Percentiles rank a stretch among this genome's conserved stretches.
Evolutionary conservation across 2,113 vertebrate genomes (phyloP).

Genomic region (Lepus americanus): DNA sequence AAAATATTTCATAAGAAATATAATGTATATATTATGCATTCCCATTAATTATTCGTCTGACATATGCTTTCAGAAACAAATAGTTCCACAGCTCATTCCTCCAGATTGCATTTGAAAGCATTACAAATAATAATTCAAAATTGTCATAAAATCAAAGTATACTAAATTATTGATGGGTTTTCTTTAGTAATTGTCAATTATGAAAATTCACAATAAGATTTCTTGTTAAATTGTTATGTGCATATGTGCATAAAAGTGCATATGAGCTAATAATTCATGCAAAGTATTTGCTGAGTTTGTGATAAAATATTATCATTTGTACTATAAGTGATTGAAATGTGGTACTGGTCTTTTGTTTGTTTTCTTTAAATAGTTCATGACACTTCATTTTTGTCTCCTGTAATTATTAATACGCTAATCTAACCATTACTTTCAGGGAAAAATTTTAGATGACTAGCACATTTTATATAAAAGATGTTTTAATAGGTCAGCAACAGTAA

Average conservation of each 20-base stretch:
- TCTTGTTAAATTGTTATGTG: slow-evolving; percentile 81
- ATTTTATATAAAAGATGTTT: slow-evolving; percentile 80
- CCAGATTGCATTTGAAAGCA: slow-evolving; percentile 69
- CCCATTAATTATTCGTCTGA: slow-evolving; percentile 77
- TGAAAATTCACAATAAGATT: slow-evolving; percentile 81
- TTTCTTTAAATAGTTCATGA: slow-evolving; percentile 84
- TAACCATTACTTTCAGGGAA: slow-evolving; percentile 71
- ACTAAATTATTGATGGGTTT: slow-evolving; percentile 79
- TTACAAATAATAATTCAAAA: slow-evolving; percentile 81
- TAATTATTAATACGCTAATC: slow-evolving; percentile 85
- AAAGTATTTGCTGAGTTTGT: slow-evolving; percentile 84
- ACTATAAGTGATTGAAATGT: slow-evolving; percentile 79
- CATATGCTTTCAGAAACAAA: slow-evolving; percentile 65
- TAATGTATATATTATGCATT: slow-evolving; percentile 63
- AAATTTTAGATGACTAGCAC: slow-evolving; percentile 80
- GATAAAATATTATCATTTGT: slow-evolving; percentile 86
- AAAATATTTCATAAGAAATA: slow-evolving; percentile 73
- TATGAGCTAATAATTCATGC: slow-evolving; percentile 87
- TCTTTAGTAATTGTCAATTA: slow-evolving; percentile 82
- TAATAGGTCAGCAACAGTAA: slow-evolving; percentile 75
- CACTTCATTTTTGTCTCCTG: slow-evolving; percentile 84
- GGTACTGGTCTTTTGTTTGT: slow-evolving; percentile 81
- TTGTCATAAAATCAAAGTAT: slow-evolving; percentile 78
- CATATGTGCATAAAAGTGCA: slow-evolving; percentile 82
- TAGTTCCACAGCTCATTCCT: slow-evolving; percentile 58